Conservation (phyloP, 2,888 invertebrate genomes). For the Hyposoter didymator region DNA sequence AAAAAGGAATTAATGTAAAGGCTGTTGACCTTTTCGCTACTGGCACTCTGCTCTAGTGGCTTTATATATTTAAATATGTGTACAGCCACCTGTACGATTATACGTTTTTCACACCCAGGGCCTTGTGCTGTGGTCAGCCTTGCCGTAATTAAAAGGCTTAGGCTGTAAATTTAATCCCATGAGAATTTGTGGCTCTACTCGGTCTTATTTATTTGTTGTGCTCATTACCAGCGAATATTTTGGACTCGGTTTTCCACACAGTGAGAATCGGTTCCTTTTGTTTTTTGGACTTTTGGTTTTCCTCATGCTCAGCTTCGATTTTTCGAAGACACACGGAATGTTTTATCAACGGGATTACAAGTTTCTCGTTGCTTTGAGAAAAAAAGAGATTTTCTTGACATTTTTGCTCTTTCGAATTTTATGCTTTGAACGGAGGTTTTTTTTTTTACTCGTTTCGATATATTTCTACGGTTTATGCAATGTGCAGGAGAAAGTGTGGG, state of each 20-base stretch:
- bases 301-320: neutral
- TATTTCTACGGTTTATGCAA: neutral
- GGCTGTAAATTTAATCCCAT: conserved; percentile 1
- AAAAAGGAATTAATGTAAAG: neutral
- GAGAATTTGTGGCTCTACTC: neutral
- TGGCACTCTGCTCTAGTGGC: neutral
- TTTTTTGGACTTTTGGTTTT: neutral
- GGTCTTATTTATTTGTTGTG: neutral
- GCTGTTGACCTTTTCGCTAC: neutral
- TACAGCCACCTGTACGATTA: neutral
- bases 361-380: neutral
- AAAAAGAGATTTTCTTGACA: neutral
- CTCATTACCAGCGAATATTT: neutral
- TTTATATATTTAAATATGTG: neutral
- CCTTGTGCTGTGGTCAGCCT: neutral
- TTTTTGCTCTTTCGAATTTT: neutral
- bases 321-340: neutral
- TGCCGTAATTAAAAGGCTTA: neutral
- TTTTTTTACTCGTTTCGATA: no score
- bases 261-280: neutral
- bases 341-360: neutral
- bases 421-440: neutral
- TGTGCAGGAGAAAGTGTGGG: neutral
- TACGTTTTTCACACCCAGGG: neutral
- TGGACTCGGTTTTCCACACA: neutral